Conservation (phyloP, 2,113 vertebrate species). For the Bombycilla garrulus region DNA sequence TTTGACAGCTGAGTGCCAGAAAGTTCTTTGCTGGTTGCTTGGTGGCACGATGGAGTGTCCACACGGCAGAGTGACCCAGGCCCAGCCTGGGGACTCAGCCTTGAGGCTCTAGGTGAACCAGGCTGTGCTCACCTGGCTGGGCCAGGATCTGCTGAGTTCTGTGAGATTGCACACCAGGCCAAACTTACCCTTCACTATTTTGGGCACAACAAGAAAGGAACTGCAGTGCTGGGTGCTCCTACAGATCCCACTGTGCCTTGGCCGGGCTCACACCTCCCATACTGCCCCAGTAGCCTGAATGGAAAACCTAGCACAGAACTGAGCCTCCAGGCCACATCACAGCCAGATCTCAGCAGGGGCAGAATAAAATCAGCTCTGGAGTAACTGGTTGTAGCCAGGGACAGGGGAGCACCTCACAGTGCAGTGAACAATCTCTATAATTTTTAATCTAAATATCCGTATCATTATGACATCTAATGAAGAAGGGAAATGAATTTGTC, state of each 20-base stretch:
- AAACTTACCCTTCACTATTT: rapidly evolving
- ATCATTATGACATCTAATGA: neutral
- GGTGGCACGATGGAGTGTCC: neutral
- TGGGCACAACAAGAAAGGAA: neutral
- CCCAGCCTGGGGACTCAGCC: neutral
- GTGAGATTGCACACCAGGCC: neutral
- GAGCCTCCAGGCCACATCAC: neutral
- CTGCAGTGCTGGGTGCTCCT: too few relatives aligned
- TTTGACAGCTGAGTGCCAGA: neutral
- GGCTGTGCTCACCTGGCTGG: neutral
- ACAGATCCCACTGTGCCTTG: neutral
- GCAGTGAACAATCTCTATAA: neutral
- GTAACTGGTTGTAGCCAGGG: neutral
- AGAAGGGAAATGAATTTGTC: neutral
- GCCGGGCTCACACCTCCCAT: neutral
- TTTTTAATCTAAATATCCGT: neutral
- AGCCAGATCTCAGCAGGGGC: neutral
- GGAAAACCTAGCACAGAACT: neutral
- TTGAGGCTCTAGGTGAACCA: neutral
- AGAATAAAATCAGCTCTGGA: neutral
- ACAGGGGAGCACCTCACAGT: neutral
- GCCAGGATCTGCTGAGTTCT: neutral
- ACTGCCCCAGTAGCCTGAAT: neutral
- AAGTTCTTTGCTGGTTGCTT: neutral
- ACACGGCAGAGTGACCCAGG: rapidly evolving